Conservation (phyloP, 92 coral and sea anemone genomes). For the Porites evermanni region DNA sequence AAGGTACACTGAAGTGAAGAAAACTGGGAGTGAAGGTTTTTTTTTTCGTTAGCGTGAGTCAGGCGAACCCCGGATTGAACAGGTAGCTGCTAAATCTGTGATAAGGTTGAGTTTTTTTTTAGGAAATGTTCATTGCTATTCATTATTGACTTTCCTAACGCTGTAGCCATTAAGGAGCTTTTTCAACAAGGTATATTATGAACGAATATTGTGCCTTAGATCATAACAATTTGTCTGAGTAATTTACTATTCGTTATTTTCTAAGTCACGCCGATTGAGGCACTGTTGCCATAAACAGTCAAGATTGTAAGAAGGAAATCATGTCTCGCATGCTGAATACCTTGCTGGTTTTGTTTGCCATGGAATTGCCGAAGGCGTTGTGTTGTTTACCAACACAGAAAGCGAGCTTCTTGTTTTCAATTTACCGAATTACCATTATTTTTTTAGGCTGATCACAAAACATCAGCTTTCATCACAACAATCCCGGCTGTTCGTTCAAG, state of each 20-base stretch:
- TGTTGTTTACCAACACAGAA: slow-evolving; percentile 42
- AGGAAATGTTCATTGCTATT: slow-evolving; percentile 33
- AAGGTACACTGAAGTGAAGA: neutral
- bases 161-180: slow-evolving; percentile 18
- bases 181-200: neutral
- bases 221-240: neutral
- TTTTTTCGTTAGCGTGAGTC: neutral
- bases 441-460: slow-evolving; percentile 21
- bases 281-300: neutral
- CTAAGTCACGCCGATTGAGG: neutral
- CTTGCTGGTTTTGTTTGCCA: slow-evolving; percentile 25
- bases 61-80: slow-evolving; percentile 11
- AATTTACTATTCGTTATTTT: slow-evolving; percentile 14
- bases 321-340: neutral
- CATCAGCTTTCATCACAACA: neutral
- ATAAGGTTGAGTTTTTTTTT: neutral
- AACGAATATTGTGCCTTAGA: neutral
- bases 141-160: slow-evolving; percentile 40
- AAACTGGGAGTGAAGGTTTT: neutral
- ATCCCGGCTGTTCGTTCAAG: neutral
- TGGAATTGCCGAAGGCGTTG: slow-evolving; percentile 40
- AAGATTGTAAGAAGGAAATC: neutral
- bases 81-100: slow-evolving; percentile 4
- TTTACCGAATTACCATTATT: slow-evolving; percentile 8
- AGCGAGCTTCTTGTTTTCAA: slow-evolving; percentile 17